Conservation (phyloP, 2,113 vertebrate species). For the Nansenia antarctica region DNA sequence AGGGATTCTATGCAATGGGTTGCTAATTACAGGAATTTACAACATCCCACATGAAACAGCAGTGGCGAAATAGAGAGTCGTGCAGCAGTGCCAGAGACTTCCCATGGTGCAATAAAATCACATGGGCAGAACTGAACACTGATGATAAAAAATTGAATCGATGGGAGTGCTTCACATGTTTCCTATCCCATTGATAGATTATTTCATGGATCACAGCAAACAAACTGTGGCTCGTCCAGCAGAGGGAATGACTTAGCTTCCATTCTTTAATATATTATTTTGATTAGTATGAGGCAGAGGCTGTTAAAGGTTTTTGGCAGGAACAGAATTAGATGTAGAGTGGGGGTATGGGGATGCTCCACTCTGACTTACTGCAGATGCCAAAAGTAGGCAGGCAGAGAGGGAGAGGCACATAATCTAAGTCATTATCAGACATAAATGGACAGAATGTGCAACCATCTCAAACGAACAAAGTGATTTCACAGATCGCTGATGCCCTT, state of each 20-base stretch:
- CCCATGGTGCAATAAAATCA: conserved; percentile 64
- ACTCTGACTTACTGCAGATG: conserved; percentile 67
- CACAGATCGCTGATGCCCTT: conserved; percentile 82
- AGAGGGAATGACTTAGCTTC: conserved; percentile 41
- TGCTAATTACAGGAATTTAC: conserved; percentile 32
- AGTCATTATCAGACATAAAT: conserved; percentile 81
- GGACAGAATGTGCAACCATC: conserved; percentile 79
- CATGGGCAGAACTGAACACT: conserved; percentile 70
- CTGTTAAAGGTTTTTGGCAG: conserved; percentile 43
- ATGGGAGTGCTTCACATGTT: conserved; percentile 57
- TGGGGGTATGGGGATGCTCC: conserved; percentile 47
- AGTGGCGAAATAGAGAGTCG: conserved; percentile 61
- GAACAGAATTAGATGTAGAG: conserved; percentile 61
- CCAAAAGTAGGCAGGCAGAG: conserved; percentile 65
- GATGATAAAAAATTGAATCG: conserved; percentile 66
- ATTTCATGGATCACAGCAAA: conserved; percentile 66
- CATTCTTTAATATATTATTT: conserved; percentile 46
- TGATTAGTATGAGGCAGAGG: conserved; percentile 58
- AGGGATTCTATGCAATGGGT: background rate
- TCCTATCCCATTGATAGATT: conserved; percentile 62
- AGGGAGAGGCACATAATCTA: conserved; percentile 73
- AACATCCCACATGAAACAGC: conserved; percentile 56
- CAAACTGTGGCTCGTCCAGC: conserved; percentile 53
- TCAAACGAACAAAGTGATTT: conserved; percentile 83
- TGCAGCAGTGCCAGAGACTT: conserved; percentile 50